Conservation (phyloP, 2,888 invertebrate species). For the Spisula subtruncata region DNA sequence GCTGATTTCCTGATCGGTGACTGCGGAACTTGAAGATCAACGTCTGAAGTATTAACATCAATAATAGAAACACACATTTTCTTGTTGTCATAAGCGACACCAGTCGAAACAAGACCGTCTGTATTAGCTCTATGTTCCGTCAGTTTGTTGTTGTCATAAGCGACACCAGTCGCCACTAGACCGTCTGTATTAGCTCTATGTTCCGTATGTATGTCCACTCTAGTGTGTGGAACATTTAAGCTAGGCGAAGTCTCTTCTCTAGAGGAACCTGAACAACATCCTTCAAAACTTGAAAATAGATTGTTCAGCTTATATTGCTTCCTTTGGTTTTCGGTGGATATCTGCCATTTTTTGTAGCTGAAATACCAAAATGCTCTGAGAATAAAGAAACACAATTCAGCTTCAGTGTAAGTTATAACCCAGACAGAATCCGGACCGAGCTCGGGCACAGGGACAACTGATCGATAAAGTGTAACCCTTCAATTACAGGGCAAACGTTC, state of each 20-base stretch:
- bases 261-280: not conserved
- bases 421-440: too few relatives aligned
- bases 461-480: too few relatives aligned
- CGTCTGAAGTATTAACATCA: not conserved
- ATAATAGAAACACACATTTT: not conserved
- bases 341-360: constrained; percentile 24
- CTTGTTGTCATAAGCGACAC: not conserved
- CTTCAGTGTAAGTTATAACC: too few relatives aligned
- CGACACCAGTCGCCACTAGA: not conserved
- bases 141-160: not conserved
- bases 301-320: not conserved
- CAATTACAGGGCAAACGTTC: too few relatives aligned
- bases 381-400: too few relatives aligned
- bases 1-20: constrained; percentile 47
- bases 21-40: not conserved
- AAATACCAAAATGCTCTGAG: not conserved
- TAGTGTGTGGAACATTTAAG: not conserved
- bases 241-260: not conserved
- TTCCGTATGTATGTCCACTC: not conserved
- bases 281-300: not conserved
- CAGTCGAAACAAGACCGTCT: not conserved
- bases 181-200: not conserved
- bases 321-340: not conserved
- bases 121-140: not conserved
- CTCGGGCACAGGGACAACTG: too few relatives aligned